phyloP scores from a whole-genome alignment of 2,797 vertebrate species.

The Myotis myotis region DNA sequence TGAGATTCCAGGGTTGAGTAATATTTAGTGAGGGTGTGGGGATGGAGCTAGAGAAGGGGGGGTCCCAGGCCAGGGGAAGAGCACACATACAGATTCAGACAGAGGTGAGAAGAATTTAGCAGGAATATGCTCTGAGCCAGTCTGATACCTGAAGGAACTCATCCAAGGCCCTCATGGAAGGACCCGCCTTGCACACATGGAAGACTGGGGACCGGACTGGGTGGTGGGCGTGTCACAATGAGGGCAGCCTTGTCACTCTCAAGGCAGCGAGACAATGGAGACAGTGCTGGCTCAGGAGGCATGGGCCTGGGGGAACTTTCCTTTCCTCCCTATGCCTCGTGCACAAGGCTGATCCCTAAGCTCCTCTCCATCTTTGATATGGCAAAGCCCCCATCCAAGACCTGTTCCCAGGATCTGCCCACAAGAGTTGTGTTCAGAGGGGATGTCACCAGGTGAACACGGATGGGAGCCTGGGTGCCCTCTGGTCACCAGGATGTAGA shows the following conservation, averaged over 20 bases:
- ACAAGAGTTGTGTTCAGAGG: neutral
- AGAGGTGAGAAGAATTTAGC: neutral
- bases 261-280: neutral
- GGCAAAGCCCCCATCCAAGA: too few relatives aligned
- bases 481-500: neutral
- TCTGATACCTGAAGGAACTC: too few relatives aligned
- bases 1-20: neutral
- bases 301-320: too few relatives aligned
- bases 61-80: neutral
- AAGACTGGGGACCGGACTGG: neutral
- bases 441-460: neutral
- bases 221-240: neutral
- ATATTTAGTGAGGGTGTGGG: neutral
- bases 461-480: neutral
- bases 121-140: neutral
- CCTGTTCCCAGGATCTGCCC: neutral
- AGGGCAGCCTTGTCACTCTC: neutral
- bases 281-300: neutral
- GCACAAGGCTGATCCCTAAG: neutral
- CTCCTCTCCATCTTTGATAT: too few relatives aligned
- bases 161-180: neutral
- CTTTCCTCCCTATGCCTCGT: fast-evolving
- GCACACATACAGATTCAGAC: neutral
- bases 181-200: neutral
- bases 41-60: neutral